Percentiles rank a stretch among this genome's conserved stretches.
phyloP scores from a whole-genome alignment of 2,113 vertebrate genomes.

The Xenus cinereus region DNA sequence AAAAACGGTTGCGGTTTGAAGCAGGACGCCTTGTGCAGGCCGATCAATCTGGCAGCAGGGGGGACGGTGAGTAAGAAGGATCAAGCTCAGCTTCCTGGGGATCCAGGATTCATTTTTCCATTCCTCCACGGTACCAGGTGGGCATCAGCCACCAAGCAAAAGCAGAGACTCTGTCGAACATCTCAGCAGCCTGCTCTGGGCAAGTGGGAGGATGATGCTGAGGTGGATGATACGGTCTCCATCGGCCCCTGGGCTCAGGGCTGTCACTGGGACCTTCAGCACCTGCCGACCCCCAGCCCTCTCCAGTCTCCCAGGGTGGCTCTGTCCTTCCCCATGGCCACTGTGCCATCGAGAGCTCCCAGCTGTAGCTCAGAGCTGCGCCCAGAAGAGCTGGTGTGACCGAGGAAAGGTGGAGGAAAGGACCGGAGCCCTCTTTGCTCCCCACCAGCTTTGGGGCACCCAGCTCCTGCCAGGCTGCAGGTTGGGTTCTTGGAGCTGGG shows the following conservation, averaged over 20 bases:
- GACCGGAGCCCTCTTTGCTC: background rate
- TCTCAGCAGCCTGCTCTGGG: background rate
- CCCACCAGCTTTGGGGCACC: background rate
- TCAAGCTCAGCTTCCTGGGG: background rate
- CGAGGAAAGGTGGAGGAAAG: background rate
- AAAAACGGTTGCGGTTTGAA: background rate
- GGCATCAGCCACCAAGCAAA: background rate
- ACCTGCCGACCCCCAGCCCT: fast-evolving
- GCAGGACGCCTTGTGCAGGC: background rate
- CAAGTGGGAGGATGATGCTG: background rate
- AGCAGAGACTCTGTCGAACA: background rate
- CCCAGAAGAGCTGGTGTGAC: background rate
- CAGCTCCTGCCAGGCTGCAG: background rate
- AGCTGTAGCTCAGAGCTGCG: background rate
- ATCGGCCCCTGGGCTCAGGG: background rate
- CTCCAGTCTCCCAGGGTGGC: background rate
- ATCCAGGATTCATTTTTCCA: background rate
- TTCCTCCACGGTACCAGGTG: background rate
- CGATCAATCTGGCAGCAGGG: background rate
- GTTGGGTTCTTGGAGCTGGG: background rate
- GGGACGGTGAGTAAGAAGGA: background rate
- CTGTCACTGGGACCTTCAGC: background rate
- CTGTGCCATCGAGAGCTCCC: background rate
- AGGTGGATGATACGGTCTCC: background rate
- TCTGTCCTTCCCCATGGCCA: background rate